Evolutionary conservation across 1,140 invertebrate genomes (phyloP), one percentile per base, ranked within the genome.

Genomic region (Drosophila tristis): DNA sequence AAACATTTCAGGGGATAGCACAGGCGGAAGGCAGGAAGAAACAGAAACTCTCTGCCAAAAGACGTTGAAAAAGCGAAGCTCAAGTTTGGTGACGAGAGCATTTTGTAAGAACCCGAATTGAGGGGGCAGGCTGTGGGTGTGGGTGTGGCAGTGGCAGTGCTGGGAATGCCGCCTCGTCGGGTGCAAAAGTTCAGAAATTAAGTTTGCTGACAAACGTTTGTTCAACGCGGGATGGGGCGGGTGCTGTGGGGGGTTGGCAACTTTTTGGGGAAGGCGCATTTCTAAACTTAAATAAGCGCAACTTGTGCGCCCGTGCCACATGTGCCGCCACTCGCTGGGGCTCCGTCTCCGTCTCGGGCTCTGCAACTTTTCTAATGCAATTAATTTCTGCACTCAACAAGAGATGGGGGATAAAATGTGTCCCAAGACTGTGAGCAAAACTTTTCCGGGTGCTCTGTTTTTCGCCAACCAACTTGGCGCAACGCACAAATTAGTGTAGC

Each of bases 191-290:
- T 89, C 84, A 84, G 79, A 89, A 89, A 89, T 89, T 89, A 89
- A 89, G 84, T 89, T 89, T 89, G 75, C 82, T 87, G 84, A 89
- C 84, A 87, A 87, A 87, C 82, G 82, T 87, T 87, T 82, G 82
- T 78, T 74, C 74, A 66, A 31, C 31, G 48, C 35, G 48, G 8
- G 45, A 16, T 25, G 31, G 39, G 56, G 44, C 16, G 48, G 50
- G 16, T 58, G 44, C 29, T 15, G 35, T 42, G 15, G 43, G 42
- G 25, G 16, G 23, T 25, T 11, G 55, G 51, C 26, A 74, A 86
- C 67, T 77, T 80, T 87, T 72, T 20, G 20, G 56, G 56, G 62
- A 82, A 87, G 82, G 80, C 31, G 9, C 82, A 89, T 86, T 86
- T 82, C 82, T 87, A 86, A 86, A 89, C 82, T 89, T 89, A 81